Evolutionary conservation across 1,140 invertebrate genomes (phyloP).

Genomic region (Cecropterus lyciades): DNA sequence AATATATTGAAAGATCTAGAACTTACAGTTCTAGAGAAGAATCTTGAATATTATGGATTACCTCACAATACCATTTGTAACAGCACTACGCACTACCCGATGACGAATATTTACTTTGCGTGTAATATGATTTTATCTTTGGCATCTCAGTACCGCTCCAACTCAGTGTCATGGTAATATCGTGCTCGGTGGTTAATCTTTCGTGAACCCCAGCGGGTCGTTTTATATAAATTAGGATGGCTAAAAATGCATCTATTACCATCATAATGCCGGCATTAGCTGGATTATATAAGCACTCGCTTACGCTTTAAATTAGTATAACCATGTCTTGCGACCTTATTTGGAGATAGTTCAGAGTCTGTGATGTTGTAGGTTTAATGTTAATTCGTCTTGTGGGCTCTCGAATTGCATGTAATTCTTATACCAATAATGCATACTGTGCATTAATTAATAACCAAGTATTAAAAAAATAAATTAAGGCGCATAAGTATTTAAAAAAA

Average conservation of each 20-base stretch:
- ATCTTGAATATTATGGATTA: no score
- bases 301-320: neutral
- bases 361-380: no score
- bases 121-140: constrained; percentile 33
- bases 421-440: no score
- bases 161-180: constrained; percentile 64
- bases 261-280: constrained; percentile 62
- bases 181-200: constrained; percentile 71
- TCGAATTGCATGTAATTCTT: no score
- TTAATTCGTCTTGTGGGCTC: no score
- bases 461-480: no score
- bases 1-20: no score
- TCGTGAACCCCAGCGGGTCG: constrained; percentile 67
- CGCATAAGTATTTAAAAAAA: no score
- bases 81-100: constrained; percentile 11
- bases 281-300: constrained; percentile 27
- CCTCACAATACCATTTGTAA: constrained; percentile 3
- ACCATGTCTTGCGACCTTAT: neutral
- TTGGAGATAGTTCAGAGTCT: no score
- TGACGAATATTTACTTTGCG: constrained; percentile 33
- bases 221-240: constrained; percentile 68
- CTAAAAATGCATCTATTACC: constrained; percentile 70
- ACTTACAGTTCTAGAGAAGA: no score
- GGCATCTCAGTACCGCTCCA: constrained; percentile 9
- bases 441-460: no score